Evolutionary conservation across 2,888 invertebrate genomes (phyloP).

Genomic region (Gerris lacustris): DNA sequence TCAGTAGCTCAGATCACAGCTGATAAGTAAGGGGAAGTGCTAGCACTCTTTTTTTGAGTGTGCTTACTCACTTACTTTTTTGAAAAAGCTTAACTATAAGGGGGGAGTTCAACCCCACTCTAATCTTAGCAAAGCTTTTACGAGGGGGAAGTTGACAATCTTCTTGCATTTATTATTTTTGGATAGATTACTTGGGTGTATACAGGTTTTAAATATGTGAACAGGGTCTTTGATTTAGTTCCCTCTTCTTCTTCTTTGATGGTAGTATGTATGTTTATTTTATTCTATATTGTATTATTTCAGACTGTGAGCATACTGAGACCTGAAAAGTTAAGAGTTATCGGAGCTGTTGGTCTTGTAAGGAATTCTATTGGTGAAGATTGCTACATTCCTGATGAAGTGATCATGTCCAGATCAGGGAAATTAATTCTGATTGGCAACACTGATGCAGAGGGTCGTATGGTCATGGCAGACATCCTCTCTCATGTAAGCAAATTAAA

Average conservation of each 20-base stretch:
- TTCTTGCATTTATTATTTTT: no score
- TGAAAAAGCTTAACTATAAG: no score
- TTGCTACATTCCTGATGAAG: constrained; percentile 80
- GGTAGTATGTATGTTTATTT: background rate
- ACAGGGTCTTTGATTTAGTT: background rate
- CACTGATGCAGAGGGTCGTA: constrained; percentile 90
- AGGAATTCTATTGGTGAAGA: constrained; percentile 84
- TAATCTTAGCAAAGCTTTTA: no score
- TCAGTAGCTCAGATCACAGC: no score
- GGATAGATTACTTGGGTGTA: no score
- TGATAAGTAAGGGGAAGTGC: no score
- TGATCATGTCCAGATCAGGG: constrained; percentile 70
- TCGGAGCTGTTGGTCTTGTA: constrained; percentile 72
- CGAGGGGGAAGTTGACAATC: no score
- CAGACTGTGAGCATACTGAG: constrained; percentile 52
- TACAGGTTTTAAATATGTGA: no score
- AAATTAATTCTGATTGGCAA: constrained; percentile 77
- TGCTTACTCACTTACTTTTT: no score
- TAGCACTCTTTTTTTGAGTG: no score
- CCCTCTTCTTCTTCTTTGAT: background rate
- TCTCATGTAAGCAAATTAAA: constrained; percentile 48
- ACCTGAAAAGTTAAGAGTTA: constrained; percentile 62
- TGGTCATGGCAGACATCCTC: constrained; percentile 83
- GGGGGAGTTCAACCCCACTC: no score
- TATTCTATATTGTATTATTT: constrained; percentile 9